Conservation (phyloP, 2,797 vertebrate species). For the Gymnodraco acuticeps region DNA sequence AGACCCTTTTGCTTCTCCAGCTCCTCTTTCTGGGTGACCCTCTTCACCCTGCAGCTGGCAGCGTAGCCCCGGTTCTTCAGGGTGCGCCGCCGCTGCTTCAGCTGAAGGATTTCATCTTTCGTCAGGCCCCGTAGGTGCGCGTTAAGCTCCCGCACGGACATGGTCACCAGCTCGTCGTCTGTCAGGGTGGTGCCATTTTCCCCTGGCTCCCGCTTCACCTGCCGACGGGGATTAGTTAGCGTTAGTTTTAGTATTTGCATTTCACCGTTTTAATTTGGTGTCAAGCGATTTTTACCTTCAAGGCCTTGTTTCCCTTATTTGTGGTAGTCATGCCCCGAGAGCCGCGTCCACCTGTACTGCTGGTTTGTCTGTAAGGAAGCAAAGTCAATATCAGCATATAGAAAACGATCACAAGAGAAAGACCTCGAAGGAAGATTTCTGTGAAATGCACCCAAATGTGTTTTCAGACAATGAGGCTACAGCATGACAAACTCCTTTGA, state of each 20-base stretch:
- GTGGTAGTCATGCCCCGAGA: conserved; percentile 98
- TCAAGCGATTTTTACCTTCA: conserved; percentile 87
- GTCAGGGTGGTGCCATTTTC: conserved; percentile 99
- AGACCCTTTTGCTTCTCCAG: conserved; percentile 97
- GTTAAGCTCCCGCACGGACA: conserved; percentile 98
- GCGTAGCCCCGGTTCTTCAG: conserved; percentile 98
- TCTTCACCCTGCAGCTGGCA: conserved; percentile 97
- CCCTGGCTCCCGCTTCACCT: conserved; percentile 99
- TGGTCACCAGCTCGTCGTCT: conserved; percentile 98
- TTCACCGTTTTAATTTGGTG: neutral
- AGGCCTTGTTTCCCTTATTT: conserved; percentile 98
- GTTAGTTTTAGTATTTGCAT: neutral
- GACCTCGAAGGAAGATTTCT: neutral
- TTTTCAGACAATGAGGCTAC: conserved; percentile 23
- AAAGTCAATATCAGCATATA: conserved; percentile 35
- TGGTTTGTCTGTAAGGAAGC: conserved; percentile 80
- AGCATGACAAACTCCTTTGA: conserved; percentile 54
- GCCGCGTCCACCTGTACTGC: conserved; percentile 84
- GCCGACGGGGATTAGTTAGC: neutral
- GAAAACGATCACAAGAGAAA: neutral
- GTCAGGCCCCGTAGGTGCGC: conserved; percentile 97
- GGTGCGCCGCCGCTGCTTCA: conserved; percentile 97
- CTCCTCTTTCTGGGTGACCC: conserved; percentile 98
- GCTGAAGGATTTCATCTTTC: conserved; percentile 97
- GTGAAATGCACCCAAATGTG: conserved; percentile 11